These are phyloP conservation scores for Aphrophora alni DNA, from an alignment of 2,888 invertebrate genomes.

Conservation along the genomic window DNA sequence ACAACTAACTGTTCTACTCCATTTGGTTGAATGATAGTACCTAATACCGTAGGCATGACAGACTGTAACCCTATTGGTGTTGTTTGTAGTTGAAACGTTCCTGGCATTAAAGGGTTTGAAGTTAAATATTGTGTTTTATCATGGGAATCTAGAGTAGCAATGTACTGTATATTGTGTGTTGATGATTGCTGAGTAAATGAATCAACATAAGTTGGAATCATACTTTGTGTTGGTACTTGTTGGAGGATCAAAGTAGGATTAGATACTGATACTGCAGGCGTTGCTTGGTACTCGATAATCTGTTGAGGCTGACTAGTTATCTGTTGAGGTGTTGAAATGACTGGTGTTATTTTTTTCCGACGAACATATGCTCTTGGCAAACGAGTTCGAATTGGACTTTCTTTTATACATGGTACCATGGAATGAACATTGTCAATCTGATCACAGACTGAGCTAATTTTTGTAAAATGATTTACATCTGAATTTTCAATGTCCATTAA, in stretches of 20 bases:
- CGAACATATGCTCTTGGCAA: neutral
- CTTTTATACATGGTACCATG: neutral
- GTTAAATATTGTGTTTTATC: slow-evolving; percentile 62
- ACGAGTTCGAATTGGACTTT: neutral
- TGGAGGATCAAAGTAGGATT: slow-evolving; percentile 72
- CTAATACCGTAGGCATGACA: slow-evolving; percentile 60
- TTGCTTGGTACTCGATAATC: slow-evolving; percentile 22
- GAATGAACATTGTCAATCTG: neutral
- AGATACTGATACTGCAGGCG: slow-evolving; percentile 59
- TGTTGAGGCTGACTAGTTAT: neutral
- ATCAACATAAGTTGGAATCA: slow-evolving; percentile 71
- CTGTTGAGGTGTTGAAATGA: neutral
- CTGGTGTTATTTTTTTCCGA: neutral
- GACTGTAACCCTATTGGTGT: slow-evolving; percentile 50
- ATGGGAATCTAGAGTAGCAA: slow-evolving; percentile 70
- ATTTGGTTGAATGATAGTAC: slow-evolving; percentile 68
- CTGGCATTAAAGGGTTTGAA: slow-evolving; percentile 51
- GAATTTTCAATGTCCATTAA: neutral
- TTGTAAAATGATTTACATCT: neutral
- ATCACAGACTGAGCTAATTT: neutral
- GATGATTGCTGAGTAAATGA: slow-evolving; percentile 70
- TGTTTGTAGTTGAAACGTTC: slow-evolving; percentile 51
- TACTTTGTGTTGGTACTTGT: slow-evolving; percentile 66
- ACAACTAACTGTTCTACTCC: slow-evolving; percentile 58
- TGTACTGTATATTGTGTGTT: slow-evolving; percentile 77